Evolutionary conservation across 2,888 invertebrate genomes (phyloP).

Genomic region (Brachylomia viminalis): DNA sequence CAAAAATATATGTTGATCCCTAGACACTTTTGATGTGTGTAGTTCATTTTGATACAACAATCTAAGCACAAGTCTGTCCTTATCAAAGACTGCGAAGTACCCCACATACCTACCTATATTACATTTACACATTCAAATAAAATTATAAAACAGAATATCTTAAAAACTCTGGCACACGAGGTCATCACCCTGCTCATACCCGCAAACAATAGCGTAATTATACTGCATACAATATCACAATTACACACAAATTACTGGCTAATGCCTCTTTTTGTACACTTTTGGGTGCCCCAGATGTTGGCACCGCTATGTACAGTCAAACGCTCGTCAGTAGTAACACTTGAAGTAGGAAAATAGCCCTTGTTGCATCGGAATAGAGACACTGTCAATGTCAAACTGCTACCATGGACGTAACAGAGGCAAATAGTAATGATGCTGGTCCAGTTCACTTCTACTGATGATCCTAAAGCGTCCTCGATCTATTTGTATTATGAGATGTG

Average conservation of each 20-base stretch:
- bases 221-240: constrained; percentile 55
- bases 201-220: constrained; percentile 66
- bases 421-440: not conserved
- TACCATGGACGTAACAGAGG: too few relatives aligned
- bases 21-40: too few relatives aligned
- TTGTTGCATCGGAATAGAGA: not conserved
- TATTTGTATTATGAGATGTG: not conserved
- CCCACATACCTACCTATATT: not conserved
- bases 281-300: constrained; percentile 46
- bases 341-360: not conserved
- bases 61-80: not conserved
- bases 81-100: not conserved
- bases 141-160: not conserved
- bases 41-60: too few relatives aligned
- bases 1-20: too few relatives aligned
- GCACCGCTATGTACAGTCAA: constrained; percentile 2
- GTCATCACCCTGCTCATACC: constrained; percentile 54
- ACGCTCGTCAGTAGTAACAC: not conserved
- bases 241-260: constrained; percentile 49
- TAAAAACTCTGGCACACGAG: constrained; percentile 36
- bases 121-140: not conserved
- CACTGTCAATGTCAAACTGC: not conserved
- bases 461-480: not conserved
- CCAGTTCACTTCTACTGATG: not conserved
- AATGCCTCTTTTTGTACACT: constrained; percentile 33